Base-by-base conservation (phyloP, 2,113 vertebrate species). In the Sebastes schlegelii region DNA sequence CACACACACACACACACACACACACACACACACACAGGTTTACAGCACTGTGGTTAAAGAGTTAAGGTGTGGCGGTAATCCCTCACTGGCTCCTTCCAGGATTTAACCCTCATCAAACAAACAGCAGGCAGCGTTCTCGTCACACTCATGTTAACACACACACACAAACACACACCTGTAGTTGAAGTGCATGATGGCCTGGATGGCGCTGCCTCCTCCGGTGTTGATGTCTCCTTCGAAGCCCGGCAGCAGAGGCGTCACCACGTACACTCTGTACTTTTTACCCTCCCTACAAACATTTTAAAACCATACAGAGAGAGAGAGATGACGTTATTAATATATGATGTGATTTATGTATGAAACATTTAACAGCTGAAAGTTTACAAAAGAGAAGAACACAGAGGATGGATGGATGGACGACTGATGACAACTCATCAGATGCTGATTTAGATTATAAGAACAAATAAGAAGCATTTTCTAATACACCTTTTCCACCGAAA, bases 151-250 rank as follows among this genome's bases (percentile, higher is more conserved):
- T 34, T 34, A 34, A 34, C 43, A 62, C 45, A 17, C 11, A 68
- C 65, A 64, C 46, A 66, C 19, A 54, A 40, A 61, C 46, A 86
- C 86, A 80, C 90, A 99, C 98, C 98, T 98, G 97, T 98, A 99
- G 94, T 99, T 99, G 93, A 98, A 99, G 95, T 99, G 98, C 98
- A 99, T 99, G 64, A 99, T 95, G 4, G 98, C 98, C 91, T 99
- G 98, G 64, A 99, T 94, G 0, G 98, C 97, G 0, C 94, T 98
- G 23, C 98, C 98, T 10, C 98, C 98, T 0, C 98, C 98, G 0
- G 97, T 99, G 0, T 95, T 98, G 88, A 99, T 99, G 93, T 99
- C 96, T 13, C 97, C 98, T 84, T 99, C 98, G 1, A 99, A 99
- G 0, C 98, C 98, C 0, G 98, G 98, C 87, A 99, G 87, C 86